Conservation (phyloP, 2,888 invertebrate species). For the Synergus laeviventris region DNA sequence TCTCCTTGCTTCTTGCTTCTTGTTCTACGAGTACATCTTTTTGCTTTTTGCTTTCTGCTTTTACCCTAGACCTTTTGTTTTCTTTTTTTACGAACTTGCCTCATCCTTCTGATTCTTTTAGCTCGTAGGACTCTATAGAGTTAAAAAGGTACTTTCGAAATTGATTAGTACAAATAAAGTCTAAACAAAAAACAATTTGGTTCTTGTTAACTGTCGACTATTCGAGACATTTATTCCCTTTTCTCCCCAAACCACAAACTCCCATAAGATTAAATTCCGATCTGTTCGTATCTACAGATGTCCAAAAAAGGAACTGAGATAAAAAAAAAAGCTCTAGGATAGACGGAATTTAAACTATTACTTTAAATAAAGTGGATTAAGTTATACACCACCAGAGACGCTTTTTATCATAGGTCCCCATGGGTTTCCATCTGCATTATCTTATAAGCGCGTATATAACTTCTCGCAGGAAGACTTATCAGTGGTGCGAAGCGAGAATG, state of each 20-base stretch:
- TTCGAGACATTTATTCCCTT: slow-evolving; percentile 22
- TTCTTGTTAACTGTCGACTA: slow-evolving; percentile 20
- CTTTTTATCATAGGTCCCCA: neutral
- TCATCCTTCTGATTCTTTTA: neutral
- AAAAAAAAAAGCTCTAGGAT: neutral
- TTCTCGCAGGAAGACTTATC: slow-evolving; percentile 17
- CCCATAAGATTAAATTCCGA: slow-evolving; percentile 36
- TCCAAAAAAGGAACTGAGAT: neutral
- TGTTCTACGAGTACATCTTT: no score
- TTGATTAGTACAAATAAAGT: no score
- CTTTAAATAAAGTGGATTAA: slow-evolving; percentile 21
- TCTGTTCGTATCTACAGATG: slow-evolving; percentile 24
- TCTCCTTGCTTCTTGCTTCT: neutral
- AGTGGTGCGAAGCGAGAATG: neutral
- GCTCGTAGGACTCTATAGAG: neutral
- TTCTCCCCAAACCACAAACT: slow-evolving; percentile 14
- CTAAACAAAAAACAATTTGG: no score
- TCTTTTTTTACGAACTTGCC: neutral
- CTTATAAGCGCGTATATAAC: neutral
- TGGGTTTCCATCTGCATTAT: slow-evolving; percentile 15
- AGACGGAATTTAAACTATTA: no score
- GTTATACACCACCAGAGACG: slow-evolving; percentile 5
- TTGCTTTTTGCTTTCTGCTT: neutral
- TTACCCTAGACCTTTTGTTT: neutral
- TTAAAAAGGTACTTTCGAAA: neutral